Base-by-base conservation (phyloP, 2,888 invertebrate genomes). In the Chrysodeixis includens region DNA sequence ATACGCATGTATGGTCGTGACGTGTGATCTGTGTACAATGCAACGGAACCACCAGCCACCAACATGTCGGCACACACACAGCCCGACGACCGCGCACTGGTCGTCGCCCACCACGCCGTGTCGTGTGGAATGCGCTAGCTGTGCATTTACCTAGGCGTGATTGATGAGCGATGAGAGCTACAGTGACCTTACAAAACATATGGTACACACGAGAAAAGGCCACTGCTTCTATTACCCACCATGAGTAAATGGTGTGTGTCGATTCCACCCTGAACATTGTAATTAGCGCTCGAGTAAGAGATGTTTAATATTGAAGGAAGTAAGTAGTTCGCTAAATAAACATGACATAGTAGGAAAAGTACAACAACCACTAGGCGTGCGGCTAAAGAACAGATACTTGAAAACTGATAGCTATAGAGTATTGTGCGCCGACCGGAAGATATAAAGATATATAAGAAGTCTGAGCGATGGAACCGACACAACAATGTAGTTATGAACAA, bases 71-170 rank as follows among this genome's bases (percentile, higher is more conserved):
- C 68, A 68, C 74, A 56, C 69, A 64, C 65, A 66, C 54, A 56
- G 35, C 52, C 52, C 40, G 30, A 63, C 35, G 46, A 53, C 49
- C 40, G 57, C 30, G 51, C 30, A 55, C 49, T 68, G 46, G 30
- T 44, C 63, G 64, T 49, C 35, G 14, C 20, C 8, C 32, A 16
- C 63, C 56, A 56, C 60, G 40, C 26, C 62, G 40, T 71, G 56
- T 66, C 62, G 64, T 72, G 80, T 76, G 80, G 78, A 78, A 82
- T 81, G 84, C 79, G 72, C 85, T 88, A 88, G 88, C 87, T 87
- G 90, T 90, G 90, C 88, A 79, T 76, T 66, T 79, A 81, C 86
- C 84, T 84, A 85, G 84, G 88, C 85, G 88, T 89, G 91, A 86
- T 58, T 76, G 69, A 86, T 88, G 86, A 83, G 71, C 78, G 79